Base-by-base conservation (phyloP, 2,113 vertebrate species). In the Ondatra zibethicus region DNA sequence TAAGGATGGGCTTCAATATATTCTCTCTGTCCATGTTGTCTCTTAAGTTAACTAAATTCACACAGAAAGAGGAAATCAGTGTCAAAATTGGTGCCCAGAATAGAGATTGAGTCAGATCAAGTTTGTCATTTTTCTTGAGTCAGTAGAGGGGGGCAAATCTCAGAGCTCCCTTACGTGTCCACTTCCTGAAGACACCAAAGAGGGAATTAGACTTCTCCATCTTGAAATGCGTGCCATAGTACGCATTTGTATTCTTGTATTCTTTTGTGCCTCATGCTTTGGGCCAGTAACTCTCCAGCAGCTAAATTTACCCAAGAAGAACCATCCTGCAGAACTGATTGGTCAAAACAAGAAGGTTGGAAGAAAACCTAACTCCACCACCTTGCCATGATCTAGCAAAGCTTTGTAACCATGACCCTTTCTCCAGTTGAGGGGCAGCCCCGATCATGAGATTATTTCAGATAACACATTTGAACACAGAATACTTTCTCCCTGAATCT, bases 31-130 rank as follows among this genome's bases (percentile, higher is more conserved):
- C 33, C 9, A 17, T 65, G 16, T 55, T 86, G 66, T 89, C n/a
- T 92, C 4, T 55, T 29, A 27, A 36, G n/a, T 27, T 93, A 58
- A 89, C 68, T 92, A 70, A 90, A 76, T 76, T 92, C 16, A 77
- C 42, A 86, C 4, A 86, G 6, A 63, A 55, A 39, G 16, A 31
- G 13, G n/a, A 84, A 91, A 88, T 65, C 61, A 21, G 5, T 66
- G 14, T 90, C 13, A 47, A 47, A 50, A 52, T n/a, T 61, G 36
- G 31, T 90, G n/a, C n/a, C 16, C 27, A 66, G 12, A 13, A 0
- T 16, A 45, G 11, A 2, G 16, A 45, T 68, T 86, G 70, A 42
- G 72, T 73, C 61, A 31, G 23, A 3, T 6, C 14, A 70, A 73
- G 16, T 33, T 63, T 63, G 25, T n/a, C 31, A 29, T 76, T 86